phyloP scores from a whole-genome alignment of 2,888 invertebrate genomes.

The Tetranychus piercei region DNA sequence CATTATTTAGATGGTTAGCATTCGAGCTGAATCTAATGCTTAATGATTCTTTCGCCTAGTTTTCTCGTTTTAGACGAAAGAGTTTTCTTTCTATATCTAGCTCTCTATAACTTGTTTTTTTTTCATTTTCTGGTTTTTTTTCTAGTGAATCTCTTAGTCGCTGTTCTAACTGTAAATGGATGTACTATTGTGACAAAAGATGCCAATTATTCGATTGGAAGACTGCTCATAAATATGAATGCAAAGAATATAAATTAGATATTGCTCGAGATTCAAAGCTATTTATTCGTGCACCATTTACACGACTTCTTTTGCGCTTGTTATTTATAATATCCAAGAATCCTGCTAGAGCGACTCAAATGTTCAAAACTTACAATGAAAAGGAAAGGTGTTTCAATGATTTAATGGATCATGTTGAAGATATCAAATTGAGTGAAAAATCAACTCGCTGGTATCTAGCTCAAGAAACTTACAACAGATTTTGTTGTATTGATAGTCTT shows the following conservation, averaged over 20 bases:
- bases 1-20: too few relatives aligned
- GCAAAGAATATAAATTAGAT: not conserved
- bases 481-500: conserved; percentile 4
- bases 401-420: conserved; percentile 16
- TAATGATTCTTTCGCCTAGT: too few relatives aligned
- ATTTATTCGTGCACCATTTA: not conserved
- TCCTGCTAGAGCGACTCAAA: not conserved
- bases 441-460: not conserved
- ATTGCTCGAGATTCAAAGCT: not conserved
- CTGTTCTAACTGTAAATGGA: conserved; percentile 64
- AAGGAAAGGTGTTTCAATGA: conserved; percentile 13
- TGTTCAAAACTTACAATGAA: conserved; percentile 12
- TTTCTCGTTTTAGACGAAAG: too few relatives aligned
- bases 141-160: too few relatives aligned
- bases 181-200: conserved; percentile 56
- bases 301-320: conserved; percentile 19
- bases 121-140: too few relatives aligned
- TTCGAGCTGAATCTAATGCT: too few relatives aligned
- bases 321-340: not conserved
- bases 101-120: too few relatives aligned
- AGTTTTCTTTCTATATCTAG: too few relatives aligned
- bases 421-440: conserved; percentile 10
- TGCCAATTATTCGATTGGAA: conserved; percentile 44
- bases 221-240: conserved; percentile 24
- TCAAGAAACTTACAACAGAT: not conserved